These are phyloP conservation scores for honey bee (Apis mellifera) DNA, from an alignment of 1,140 invertebrate species.

Conservation along the genomic window Amel_HAv3.1 CM009932.2:2858501-2859000, in stretches of 20 bases:
- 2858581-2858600: conserved; percentile 84
- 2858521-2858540: conserved; percentile 70
- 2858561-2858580: conserved; percentile 89
- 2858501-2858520: conserved; percentile 6
- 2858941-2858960: no score
- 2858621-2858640: conserved; percentile 84
- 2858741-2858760: conserved; percentile 3
- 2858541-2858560: conserved; percentile 87
- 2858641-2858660: conserved; percentile 88
- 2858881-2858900: no score
- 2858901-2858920: no score
- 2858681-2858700: conserved; percentile 84
- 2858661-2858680: conserved; percentile 89
- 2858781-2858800: no score
- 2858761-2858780: no score
- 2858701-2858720: neutral
- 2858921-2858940: no score
- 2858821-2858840: no score
- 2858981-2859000: no score
- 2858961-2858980: no score
- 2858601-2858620: conserved; percentile 85
- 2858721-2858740: conserved; percentile 11
- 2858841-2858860: no score
- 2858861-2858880: no score
- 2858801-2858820: neutral